Conservation (phyloP, 2,113 vertebrate species). For the Aegypius monachus region DNA sequence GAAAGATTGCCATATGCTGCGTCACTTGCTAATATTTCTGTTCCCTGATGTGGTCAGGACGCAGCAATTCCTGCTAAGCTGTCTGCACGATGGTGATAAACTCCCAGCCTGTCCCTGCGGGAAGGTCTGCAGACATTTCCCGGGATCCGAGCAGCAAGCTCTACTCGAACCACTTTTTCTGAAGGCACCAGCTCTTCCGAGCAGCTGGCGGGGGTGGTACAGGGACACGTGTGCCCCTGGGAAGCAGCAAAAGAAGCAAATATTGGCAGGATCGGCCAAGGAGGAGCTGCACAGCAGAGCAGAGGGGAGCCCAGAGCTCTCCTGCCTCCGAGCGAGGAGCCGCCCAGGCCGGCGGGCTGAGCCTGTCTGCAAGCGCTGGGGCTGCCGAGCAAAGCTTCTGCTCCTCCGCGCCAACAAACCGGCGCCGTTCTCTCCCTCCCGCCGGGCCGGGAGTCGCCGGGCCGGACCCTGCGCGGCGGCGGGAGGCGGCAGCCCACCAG, state of each 20-base stretch:
- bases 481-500: slow-evolving; percentile 19
- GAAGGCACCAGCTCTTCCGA: neutral
- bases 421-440: rapidly evolving
- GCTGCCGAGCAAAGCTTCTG: neutral
- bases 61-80: neutral
- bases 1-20: neutral
- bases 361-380: neutral
- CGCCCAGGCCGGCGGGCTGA: neutral
- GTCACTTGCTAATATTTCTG: neutral
- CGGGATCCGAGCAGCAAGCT: neutral
- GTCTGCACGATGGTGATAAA: neutral
- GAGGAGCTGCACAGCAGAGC: rapidly evolving
- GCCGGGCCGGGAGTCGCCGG: rapidly evolving
- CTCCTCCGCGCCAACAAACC: rapidly evolving
- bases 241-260: neutral
- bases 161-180: neutral
- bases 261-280: rapidly evolving
- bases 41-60: neutral
- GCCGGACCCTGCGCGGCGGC: neutral
- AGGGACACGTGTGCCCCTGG: rapidly evolving
- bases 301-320: neutral
- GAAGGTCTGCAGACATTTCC: neutral
- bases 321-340: neutral
- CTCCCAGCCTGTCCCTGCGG: neutral
- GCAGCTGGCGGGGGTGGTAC: neutral